Evolutionary conservation across 2,888 invertebrate genomes (phyloP).

Genomic region (Eutolmus rufibarbis): DNA sequence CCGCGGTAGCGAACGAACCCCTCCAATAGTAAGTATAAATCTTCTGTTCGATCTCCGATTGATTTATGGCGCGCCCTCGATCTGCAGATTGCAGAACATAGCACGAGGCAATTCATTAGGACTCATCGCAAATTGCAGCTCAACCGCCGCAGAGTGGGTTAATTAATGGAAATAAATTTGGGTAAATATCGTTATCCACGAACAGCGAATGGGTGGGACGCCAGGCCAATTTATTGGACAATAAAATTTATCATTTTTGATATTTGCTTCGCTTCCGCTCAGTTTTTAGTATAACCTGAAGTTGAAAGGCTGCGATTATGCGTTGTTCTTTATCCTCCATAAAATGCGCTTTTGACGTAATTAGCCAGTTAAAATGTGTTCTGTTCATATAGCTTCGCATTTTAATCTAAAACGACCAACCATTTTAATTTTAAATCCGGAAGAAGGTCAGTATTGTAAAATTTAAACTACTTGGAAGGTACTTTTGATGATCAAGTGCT

Average conservation of each 20-base stretch:
- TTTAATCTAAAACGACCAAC: not conserved
- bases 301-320: not conserved
- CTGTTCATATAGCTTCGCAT: not conserved
- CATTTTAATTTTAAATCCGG: not conserved
- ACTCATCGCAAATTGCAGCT: not conserved
- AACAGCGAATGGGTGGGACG: constrained; percentile 24
- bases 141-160: not conserved
- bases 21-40: not conserved
- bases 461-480: not conserved
- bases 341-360: not conserved
- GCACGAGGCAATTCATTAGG: constrained; percentile 19
- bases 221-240: not conserved
- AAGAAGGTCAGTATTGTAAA: not conserved
- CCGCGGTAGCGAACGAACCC: not conserved
- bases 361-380: not conserved
- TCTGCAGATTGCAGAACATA: constrained; percentile 16
- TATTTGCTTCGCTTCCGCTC: not conserved
- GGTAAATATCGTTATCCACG: constrained; percentile 24
- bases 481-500: too few relatives aligned
- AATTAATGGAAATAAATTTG: constrained; percentile 36
- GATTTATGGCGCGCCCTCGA: not conserved
- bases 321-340: not conserved
- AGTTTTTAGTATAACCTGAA: not conserved
- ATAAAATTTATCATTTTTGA: constrained; percentile 14
- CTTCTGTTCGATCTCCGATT: constrained; percentile 3